These are phyloP conservation scores for Plagodis pulveraria DNA, from an alignment of 2,888 invertebrate genomes.

Conservation along the genomic window DNA sequence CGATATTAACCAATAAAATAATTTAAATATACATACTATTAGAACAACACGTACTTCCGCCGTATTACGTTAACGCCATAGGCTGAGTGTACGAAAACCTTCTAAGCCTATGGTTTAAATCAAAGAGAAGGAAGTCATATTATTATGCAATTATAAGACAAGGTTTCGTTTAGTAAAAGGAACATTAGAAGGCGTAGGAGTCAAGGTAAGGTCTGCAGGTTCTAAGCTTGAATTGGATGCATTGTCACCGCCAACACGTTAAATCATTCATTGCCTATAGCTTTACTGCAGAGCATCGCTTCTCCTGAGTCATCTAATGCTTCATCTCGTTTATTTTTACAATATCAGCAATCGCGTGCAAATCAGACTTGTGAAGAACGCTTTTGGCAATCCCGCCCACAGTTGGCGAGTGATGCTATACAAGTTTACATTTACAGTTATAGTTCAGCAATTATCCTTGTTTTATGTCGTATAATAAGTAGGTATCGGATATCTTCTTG, in stretches of 20 bases:
- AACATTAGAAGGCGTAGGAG: conserved; percentile 73
- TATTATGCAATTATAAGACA: conserved; percentile 49
- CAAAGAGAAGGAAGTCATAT: conserved; percentile 32
- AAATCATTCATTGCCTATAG: conserved; percentile 54
- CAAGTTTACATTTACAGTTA: conserved; percentile 42
- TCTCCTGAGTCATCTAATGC: conserved; percentile 49
- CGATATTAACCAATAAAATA: no score
- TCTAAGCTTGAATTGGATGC: conserved; percentile 66
- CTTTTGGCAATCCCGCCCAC: conserved; percentile 56
- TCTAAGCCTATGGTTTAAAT: no score
- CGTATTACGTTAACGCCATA: no score
- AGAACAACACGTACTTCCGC: no score
- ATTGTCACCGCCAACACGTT: conserved; percentile 81
- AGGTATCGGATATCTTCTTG: conserved; percentile 34
- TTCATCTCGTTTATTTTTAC: conserved; percentile 46
- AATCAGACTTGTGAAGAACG: conserved; percentile 44
- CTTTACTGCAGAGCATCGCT: conserved; percentile 47
- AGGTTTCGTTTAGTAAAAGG: conserved; percentile 74
- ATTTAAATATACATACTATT: no score
- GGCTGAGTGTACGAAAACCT: no score
- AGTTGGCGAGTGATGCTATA: conserved; percentile 33
- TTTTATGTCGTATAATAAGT: conserved; percentile 35
- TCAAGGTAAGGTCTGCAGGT: conserved; percentile 83
- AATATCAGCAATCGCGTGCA: conserved; percentile 46
- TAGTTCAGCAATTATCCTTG: conserved; percentile 37